Evolutionary conservation across 2,888 invertebrate species (phyloP).

Genomic region (Netelia virgata): DNA sequence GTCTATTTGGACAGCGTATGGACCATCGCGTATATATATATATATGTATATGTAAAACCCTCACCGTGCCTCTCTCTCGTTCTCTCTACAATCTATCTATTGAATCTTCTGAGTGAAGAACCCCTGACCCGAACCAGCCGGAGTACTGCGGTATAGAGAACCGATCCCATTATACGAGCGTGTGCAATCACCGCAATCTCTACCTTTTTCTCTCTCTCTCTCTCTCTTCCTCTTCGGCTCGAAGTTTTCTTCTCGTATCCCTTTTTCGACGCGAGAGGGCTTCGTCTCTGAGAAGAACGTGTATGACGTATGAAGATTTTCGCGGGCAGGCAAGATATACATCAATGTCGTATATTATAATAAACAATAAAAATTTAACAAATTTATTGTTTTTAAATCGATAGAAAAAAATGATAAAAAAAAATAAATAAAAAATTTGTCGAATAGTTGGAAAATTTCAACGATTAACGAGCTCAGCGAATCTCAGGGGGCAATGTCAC

Average conservation of each 20-base stretch:
- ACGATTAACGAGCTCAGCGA: background rate
- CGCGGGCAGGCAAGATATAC: too few species aligned
- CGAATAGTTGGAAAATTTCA: too few species aligned
- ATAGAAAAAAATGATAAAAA: too few species aligned
- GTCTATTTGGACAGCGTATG: slow-evolving; percentile 34
- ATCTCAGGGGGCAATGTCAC: background rate
- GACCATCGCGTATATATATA: background rate
- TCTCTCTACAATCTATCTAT: slow-evolving; percentile 32
- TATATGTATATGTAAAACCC: background rate
- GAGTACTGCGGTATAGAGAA: slow-evolving; percentile 21
- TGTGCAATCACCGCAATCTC: slow-evolving; percentile 57
- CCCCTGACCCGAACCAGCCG: slow-evolving; percentile 33
- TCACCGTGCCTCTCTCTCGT: background rate
- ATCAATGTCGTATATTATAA: too few species aligned
- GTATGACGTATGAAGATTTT: slow-evolving; percentile 55
- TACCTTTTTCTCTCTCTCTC: slow-evolving; percentile 15
- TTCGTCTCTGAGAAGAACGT: slow-evolving; percentile 61
- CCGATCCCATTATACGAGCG: slow-evolving; percentile 53
- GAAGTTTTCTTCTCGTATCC: slow-evolving; percentile 27
- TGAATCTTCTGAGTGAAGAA: slow-evolving; percentile 44
- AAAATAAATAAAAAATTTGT: too few species aligned
- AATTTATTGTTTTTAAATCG: too few species aligned
- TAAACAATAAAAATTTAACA: too few species aligned
- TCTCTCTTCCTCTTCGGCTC: slow-evolving; percentile 24
- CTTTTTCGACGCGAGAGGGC: slow-evolving; percentile 35